Percentiles rank a stretch among this genome's conserved stretches.
Evolutionary conservation across 2,888 invertebrate species (phyloP).

Genomic region (Oscheius sp.): DNA sequence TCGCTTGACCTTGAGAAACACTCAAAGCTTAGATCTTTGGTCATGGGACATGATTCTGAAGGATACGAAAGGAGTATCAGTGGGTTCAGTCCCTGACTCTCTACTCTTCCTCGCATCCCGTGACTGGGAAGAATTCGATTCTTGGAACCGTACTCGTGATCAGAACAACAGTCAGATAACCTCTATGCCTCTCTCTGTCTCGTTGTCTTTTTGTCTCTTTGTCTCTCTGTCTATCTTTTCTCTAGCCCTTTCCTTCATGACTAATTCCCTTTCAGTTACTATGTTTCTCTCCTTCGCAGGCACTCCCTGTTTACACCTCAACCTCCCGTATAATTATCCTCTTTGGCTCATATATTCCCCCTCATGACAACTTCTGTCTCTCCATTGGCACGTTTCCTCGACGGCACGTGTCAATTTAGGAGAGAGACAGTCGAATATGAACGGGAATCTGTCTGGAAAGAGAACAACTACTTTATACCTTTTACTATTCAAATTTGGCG

Average conservation of each 20-base stretch:
- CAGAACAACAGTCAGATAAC: not conserved
- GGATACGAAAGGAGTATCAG: not conserved
- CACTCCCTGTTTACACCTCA: not conserved
- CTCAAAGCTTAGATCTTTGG: not conserved
- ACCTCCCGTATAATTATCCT: not conserved
- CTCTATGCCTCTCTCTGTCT: not conserved
- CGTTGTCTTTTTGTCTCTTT: not conserved
- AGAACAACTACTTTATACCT: too few species aligned
- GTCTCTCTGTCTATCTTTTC: not conserved
- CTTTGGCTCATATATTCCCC: too few species aligned
- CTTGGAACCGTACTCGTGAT: not conserved
- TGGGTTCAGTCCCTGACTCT: not conserved
- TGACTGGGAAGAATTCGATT: not conserved
- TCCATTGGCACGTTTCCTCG: too few species aligned
- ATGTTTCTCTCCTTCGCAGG: not conserved
- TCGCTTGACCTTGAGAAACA: not conserved
- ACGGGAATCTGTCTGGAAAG: too few species aligned
- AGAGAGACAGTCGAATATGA: too few species aligned
- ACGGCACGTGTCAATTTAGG: too few species aligned
- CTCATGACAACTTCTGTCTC: too few species aligned
- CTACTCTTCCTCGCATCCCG: not conserved
- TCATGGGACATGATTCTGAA: not conserved
- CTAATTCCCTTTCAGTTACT: not conserved
- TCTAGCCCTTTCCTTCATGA: not conserved
- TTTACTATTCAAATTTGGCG: too few species aligned